Percentiles rank a stretch among this genome's conserved stretches.
Evolutionary conservation across 2,888 invertebrate species (phyloP).

Genomic region (Sinodicranocentrus sp.): DNA sequence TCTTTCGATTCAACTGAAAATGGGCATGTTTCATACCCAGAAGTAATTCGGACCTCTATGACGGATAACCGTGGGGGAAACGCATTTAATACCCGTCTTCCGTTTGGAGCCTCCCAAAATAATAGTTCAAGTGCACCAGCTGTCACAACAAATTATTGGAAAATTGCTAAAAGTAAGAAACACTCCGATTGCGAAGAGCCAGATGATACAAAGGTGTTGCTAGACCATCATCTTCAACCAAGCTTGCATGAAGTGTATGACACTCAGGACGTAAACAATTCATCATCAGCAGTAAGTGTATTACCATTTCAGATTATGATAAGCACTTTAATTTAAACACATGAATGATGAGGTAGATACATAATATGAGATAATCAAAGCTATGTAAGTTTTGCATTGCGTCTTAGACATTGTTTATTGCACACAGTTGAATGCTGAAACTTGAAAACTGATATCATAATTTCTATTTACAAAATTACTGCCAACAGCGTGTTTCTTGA

Average conservation of each 20-base stretch:
- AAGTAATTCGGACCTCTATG: background rate
- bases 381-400: no score
- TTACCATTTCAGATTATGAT: no score
- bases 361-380: no score
- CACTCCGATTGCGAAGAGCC: conserved; percentile 64
- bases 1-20: conserved; percentile 48
- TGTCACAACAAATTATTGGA: conserved; percentile 10
- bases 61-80: background rate
- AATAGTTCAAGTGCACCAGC: background rate
- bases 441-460: no score
- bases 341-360: no score
- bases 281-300: background rate
- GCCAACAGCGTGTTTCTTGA: no score
- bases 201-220: conserved; percentile 52
- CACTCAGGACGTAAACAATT: background rate
- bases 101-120: background rate
- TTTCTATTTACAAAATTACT: no score
- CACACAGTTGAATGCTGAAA: no score
- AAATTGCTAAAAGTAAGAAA: conserved; percentile 51
- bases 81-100: background rate
- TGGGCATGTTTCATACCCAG: conserved; percentile 11
- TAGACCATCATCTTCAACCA: conserved; percentile 25
- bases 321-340: no score
- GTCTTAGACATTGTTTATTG: no score
- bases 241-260: conserved; percentile 26